phyloP scores from a whole-genome alignment of 2,888 invertebrate genomes.

The Dryomyza anilis region DNA sequence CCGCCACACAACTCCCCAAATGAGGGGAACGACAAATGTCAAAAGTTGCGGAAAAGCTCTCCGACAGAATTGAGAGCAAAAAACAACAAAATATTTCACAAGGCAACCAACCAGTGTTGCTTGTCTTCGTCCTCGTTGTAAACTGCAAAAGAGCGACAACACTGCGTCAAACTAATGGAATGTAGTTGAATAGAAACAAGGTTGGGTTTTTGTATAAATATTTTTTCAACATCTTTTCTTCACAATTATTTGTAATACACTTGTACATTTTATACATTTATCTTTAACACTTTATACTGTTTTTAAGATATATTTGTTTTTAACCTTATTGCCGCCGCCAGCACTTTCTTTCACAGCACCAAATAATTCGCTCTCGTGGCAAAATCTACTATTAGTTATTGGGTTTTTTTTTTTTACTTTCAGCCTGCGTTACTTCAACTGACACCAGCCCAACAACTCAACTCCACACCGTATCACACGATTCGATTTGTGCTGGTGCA shows the following conservation, averaged over 20 bases:
- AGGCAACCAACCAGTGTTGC: conserved; percentile 14
- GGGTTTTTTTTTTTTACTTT: conserved; percentile 5
- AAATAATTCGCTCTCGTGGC: conserved; percentile 25
- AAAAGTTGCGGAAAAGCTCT: too few species aligned
- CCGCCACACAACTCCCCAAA: too few species aligned
- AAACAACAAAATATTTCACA: conserved; percentile 9
- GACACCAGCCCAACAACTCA: conserved; percentile 8
- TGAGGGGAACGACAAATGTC: conserved; percentile 11
- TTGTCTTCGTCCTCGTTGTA: background rate
- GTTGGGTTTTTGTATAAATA: conserved; percentile 31
- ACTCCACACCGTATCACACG: background rate
- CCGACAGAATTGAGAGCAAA: too few species aligned
- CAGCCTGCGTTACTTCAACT: too few species aligned
- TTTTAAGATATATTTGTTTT: conserved; percentile 7
- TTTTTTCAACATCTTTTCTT: conserved; percentile 6
- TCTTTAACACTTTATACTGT: background rate
- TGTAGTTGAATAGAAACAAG: conserved; percentile 29
- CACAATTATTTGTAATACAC: background rate
- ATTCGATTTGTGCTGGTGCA: too few species aligned
- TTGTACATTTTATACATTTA: background rate
- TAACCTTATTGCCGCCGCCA: conserved; percentile 6
- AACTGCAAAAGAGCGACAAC: background rate
- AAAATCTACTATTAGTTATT: conserved; percentile 11
- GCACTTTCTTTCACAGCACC: background rate
- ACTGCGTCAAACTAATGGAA: background rate